These are phyloP conservation scores for Falco naumanni DNA, from an alignment of 2,797 vertebrate species.

Conservation along the genomic window DNA sequence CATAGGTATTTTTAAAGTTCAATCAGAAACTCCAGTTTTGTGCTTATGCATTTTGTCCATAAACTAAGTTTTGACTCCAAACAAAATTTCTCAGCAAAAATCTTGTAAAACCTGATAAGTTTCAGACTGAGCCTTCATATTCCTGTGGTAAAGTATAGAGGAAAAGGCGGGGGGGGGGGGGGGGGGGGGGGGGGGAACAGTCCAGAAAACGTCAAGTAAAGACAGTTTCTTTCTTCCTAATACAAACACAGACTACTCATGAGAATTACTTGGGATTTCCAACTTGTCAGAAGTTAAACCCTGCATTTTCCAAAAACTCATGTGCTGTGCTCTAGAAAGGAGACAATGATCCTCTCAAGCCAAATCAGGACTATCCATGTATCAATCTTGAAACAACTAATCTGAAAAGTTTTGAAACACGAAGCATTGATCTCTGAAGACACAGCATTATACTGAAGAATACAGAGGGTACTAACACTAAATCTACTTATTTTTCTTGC, in stretches of 20 bases:
- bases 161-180: too few species aligned
- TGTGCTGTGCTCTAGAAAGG: not conserved
- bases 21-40: not conserved
- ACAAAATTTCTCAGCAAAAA: not conserved
- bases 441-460: not conserved
- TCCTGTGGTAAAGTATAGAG: not conserved
- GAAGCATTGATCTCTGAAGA: not conserved
- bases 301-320: not conserved
- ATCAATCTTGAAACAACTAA: not conserved
- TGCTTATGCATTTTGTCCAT: not conserved
- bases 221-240: not conserved
- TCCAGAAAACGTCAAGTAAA: not conserved
- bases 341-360: not conserved
- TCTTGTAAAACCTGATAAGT: not conserved
- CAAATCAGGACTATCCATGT: not conserved
- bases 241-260: not conserved
- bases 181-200: too few species aligned
- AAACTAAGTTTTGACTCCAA: not conserved
- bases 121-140: not conserved
- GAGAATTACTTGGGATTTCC: not conserved
- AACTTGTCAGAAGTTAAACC: not conserved
- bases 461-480: not conserved
- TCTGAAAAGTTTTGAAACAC: not conserved
- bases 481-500: not conserved
- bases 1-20: not conserved